A percentile compares a stretch with the other conserved stretches of the same genome.
Evolutionary conservation across 53 echinoderm and acorn worm species (phyloP).

Genomic region (Stichopus horrens): DNA sequence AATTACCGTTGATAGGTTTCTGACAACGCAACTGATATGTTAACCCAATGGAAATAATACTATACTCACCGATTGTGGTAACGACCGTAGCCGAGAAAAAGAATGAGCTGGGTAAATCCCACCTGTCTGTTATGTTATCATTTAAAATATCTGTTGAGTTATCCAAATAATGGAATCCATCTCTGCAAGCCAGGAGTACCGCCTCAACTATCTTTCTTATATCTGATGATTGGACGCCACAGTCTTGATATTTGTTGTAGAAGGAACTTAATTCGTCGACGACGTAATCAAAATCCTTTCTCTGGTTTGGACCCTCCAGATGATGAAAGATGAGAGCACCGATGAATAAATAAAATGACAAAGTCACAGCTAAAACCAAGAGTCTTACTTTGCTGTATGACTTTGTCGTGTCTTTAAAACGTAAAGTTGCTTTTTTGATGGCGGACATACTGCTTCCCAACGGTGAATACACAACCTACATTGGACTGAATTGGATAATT

Average conservation of each 20-base stretch:
- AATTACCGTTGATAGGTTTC: too few relatives aligned
- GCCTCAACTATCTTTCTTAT: neutral
- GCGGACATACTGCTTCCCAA: neutral
- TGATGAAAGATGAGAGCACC: constrained; percentile 70
- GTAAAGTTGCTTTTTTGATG: neutral
- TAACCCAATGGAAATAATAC: too few relatives aligned
- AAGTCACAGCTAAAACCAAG: constrained; percentile 58
- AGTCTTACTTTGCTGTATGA: constrained; percentile 22
- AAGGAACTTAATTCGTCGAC: constrained; percentile 30
- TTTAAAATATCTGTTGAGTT: neutral
- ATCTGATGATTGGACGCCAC: constrained; percentile 35
- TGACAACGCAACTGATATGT: too few relatives aligned
- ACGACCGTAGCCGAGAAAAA: constrained; percentile 92
- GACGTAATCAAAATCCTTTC: neutral
- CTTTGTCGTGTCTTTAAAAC: neutral
- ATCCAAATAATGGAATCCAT: constrained; percentile 51
- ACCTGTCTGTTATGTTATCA: constrained; percentile 52
- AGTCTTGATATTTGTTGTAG: constrained; percentile 23
- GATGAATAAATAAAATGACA: constrained; percentile 70
- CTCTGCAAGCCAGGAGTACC: constrained; percentile 15
- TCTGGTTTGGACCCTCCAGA: constrained; percentile 65
- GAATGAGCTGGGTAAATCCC: constrained; percentile 85
- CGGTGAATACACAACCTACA: too few relatives aligned
- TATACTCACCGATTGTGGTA: constrained; percentile 86
- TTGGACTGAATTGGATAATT: too few relatives aligned